Conservation (phyloP, 2,888 invertebrate species). For the Subacronicta megacephala region DNA sequence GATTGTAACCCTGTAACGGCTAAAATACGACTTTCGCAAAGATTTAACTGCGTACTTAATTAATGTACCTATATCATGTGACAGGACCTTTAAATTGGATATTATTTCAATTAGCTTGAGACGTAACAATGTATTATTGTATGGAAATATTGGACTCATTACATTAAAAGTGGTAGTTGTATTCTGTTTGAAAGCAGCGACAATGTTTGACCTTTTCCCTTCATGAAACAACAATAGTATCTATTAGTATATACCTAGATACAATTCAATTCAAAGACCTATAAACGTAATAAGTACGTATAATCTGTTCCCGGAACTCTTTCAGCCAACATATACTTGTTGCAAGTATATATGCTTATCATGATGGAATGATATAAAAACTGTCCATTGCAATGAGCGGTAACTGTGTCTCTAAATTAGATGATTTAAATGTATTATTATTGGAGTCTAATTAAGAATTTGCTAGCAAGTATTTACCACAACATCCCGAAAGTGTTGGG, state of each 20-base stretch:
- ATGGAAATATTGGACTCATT: conserved; percentile 85
- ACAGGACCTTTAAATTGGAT: conserved; percentile 64
- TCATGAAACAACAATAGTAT: conserved; percentile 58
- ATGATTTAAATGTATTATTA: conserved; percentile 39
- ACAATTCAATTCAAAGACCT: conserved; percentile 48
- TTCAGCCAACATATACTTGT: conserved; percentile 18
- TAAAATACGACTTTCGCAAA: conserved; percentile 38
- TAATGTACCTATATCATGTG: conserved; percentile 56
- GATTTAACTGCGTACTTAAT: conserved; percentile 47
- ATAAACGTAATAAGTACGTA: conserved; percentile 23
- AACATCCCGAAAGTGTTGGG: conserved; percentile 3
- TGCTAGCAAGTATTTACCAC: conserved; percentile 16
- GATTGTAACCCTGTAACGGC: conserved; percentile 29
- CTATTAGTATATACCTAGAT: conserved; percentile 50
- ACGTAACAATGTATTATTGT: conserved; percentile 85
- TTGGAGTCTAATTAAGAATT: conserved; percentile 28
- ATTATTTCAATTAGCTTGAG: conserved; percentile 80
- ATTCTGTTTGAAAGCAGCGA: conserved; percentile 69
- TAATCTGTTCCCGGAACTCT: conserved; percentile 43
- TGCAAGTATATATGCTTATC: conserved; percentile 9
- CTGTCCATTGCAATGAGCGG: conserved; percentile 17
- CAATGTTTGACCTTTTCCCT: conserved; percentile 77
- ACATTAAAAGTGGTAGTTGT: conserved; percentile 71
- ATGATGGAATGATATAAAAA: conserved; percentile 28
- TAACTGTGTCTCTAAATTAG: conserved; percentile 17